A percentile compares a stretch with the other conserved stretches of the same genome.
Evolutionary conservation across 2,113 vertebrate species (phyloP).

Genomic region (Megaptera novaeangliae): DNA sequence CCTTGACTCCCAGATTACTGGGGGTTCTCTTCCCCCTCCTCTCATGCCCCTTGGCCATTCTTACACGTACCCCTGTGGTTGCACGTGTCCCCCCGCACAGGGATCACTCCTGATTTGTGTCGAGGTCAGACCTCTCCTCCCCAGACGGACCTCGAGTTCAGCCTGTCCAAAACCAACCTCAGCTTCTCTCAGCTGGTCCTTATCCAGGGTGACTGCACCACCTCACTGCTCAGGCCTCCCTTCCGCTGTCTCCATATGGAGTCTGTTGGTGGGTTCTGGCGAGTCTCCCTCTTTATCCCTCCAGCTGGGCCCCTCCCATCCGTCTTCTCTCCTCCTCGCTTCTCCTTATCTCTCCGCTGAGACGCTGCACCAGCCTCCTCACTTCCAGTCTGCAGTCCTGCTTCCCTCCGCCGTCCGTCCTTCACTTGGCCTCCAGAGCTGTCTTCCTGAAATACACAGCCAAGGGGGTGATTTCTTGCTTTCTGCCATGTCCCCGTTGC

Average conservation of each 20-base stretch:
- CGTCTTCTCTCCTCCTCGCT: rapidly evolving
- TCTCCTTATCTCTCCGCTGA: background rate
- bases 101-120: background rate
- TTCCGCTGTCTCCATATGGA: rapidly evolving
- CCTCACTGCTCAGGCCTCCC: rapidly evolving
- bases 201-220: background rate
- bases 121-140: background rate
- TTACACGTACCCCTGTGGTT: too few relatives aligned
- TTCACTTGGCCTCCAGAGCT: background rate
- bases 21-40: background rate
- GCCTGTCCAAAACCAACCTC: background rate
- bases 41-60: rapidly evolving
- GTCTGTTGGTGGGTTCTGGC: background rate
- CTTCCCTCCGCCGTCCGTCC: background rate
- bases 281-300: background rate
- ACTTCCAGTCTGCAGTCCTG: background rate
- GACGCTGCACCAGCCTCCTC: rapidly evolving
- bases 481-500: background rate
- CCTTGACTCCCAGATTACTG: background rate
- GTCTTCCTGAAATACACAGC: background rate
- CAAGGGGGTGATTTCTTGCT: background rate
- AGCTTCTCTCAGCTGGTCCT: rapidly evolving
- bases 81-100: rapidly evolving
- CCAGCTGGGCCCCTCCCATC: rapidly evolving
- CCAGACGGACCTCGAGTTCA: background rate